Evolutionary conservation across 2,113 vertebrate genomes (phyloP).

Genomic region (Centropus bengalensis): DNA sequence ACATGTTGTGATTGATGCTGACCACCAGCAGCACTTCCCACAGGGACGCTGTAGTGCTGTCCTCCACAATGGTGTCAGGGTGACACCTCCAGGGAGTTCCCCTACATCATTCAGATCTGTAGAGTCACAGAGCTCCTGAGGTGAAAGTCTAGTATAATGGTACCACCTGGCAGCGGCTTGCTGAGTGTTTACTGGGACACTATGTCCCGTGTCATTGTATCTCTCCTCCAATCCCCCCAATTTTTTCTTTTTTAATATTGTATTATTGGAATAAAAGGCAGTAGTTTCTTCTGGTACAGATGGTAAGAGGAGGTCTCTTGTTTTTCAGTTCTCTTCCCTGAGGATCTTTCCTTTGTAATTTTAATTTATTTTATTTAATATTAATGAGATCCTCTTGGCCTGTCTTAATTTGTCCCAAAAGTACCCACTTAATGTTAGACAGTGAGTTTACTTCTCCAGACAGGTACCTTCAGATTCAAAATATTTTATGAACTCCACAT

Average conservation of each 20-base stretch:
- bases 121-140: background rate
- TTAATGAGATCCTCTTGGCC: background rate
- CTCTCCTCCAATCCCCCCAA: no score
- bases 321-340: background rate
- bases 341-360: background rate
- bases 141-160: background rate
- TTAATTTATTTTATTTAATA: no score
- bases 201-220: background rate
- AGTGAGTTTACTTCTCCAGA: background rate
- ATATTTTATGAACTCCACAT: background rate
- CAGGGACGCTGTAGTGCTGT: background rate
- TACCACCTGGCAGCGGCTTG: background rate
- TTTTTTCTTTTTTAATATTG: background rate
- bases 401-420: background rate
- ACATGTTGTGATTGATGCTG: background rate
- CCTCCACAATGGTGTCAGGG: background rate
- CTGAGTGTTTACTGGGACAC: background rate
- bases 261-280: background rate
- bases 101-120: background rate
- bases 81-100: background rate
- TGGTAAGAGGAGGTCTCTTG: background rate
- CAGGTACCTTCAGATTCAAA: background rate
- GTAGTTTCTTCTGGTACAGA: background rate
- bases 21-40: background rate
- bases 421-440: background rate